phyloP scores from a whole-genome alignment of 64 coral and sea anemone species.

The Exaiptasia diaphana region DNA sequence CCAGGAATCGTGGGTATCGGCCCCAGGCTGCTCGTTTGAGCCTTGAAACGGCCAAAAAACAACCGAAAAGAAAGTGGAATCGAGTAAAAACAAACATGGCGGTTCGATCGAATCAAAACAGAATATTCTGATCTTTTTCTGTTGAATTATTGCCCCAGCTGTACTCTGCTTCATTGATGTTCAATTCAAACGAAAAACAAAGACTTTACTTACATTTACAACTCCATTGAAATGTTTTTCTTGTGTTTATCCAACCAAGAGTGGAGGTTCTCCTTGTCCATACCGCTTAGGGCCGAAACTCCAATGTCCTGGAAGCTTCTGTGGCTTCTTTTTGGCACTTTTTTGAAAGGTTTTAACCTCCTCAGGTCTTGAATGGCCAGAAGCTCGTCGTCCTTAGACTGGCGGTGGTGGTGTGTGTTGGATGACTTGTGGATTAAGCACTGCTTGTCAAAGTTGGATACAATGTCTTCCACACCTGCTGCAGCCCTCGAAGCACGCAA shows the following conservation, averaged over 20 bases:
- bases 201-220: too few relatives aligned
- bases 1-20: too few relatives aligned
- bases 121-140: too few relatives aligned
- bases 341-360: too few relatives aligned
- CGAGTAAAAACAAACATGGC: not conserved
- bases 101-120: too few relatives aligned
- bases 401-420: not conserved
- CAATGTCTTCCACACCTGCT: conserved; percentile 34
- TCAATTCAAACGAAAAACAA: too few relatives aligned
- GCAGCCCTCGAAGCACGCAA: conserved; percentile 34
- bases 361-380: too few relatives aligned
- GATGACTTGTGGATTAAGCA: conserved; percentile 15
- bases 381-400: not conserved
- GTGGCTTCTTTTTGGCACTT: too few relatives aligned
- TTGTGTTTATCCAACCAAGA: conserved; percentile 34
- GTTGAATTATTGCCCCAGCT: too few relatives aligned
- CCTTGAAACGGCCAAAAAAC: not conserved
- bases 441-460: conserved; percentile 2
- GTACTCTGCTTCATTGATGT: too few relatives aligned
- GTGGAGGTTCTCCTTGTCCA: conserved; percentile 1
- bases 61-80: not conserved
- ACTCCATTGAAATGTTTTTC: not conserved
- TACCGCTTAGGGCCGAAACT: not conserved
- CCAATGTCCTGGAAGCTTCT: not conserved
- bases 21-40: too few relatives aligned